These are phyloP conservation scores for Opisthograptis luteolata DNA, from an alignment of 2,888 invertebrate species.

Conservation along the genomic window DNA sequence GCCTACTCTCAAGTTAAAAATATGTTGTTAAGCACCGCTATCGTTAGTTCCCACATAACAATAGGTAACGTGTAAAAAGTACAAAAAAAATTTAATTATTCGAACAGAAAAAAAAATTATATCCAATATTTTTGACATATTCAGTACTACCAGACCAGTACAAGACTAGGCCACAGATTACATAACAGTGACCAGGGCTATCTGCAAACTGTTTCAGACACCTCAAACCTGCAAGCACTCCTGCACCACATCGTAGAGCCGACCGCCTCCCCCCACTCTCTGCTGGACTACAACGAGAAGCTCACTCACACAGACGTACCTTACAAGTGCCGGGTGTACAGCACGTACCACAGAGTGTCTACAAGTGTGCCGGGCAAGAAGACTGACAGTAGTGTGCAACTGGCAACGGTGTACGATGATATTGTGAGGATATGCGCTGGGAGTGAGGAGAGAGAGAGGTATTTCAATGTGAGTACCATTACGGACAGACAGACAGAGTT, in stretches of 20 bases:
- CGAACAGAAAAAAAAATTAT: no score
- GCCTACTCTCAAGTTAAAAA: no score
- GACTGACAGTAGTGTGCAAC: constrained; percentile 35
- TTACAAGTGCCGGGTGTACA: constrained; percentile 61
- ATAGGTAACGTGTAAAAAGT: no score
- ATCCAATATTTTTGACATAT: no score
- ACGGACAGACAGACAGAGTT: not conserved
- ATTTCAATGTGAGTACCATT: constrained; percentile 54
- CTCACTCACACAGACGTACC: constrained; percentile 53
- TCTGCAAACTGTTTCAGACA: constrained; percentile 63
- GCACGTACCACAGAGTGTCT: constrained; percentile 61
- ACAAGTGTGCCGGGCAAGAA: constrained; percentile 35
- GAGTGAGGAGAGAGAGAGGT: constrained; percentile 39
- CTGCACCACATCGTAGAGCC: constrained; percentile 59
- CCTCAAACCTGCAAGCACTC: constrained; percentile 43
- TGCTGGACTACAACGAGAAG: constrained; percentile 68
- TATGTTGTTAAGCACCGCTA: no score
- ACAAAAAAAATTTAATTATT: no score
- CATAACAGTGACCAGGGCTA: no score
- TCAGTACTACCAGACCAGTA: no score
- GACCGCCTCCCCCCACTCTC: constrained; percentile 46
- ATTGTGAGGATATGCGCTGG: constrained; percentile 52
- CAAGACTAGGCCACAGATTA: no score
- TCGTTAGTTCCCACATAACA: no score
- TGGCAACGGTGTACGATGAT: constrained; percentile 56